These are phyloP conservation scores for Tachysurus vachellii DNA, from an alignment of 2,113 vertebrate species.

Conservation along the genomic window DNA sequence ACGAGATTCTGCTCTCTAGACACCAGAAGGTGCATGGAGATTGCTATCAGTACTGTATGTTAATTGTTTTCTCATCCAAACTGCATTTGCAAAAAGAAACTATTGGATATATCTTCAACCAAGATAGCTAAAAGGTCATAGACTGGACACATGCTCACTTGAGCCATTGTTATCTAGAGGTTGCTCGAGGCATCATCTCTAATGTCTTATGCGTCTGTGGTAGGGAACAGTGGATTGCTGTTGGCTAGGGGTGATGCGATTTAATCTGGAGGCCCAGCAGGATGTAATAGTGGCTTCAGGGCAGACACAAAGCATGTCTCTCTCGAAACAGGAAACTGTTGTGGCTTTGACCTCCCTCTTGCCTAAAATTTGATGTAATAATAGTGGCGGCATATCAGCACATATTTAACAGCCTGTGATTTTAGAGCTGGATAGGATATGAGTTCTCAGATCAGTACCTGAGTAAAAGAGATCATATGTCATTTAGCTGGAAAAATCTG, in stretches of 20 bases:
- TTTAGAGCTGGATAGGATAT: slow-evolving; percentile 66
- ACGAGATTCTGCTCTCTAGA: too few species aligned
- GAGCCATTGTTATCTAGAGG: slow-evolving; percentile 68
- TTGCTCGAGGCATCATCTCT: slow-evolving; percentile 69
- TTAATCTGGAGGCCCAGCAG: slow-evolving; percentile 77
- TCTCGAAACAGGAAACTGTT: slow-evolving; percentile 78
- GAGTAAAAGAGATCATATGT: slow-evolving; percentile 41
- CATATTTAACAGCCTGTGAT: slow-evolving; percentile 73
- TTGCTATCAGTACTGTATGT: slow-evolving; percentile 53
- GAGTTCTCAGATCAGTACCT: slow-evolving; percentile 59
- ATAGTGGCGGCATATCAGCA: slow-evolving; percentile 77
- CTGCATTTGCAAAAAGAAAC: slow-evolving; percentile 58
- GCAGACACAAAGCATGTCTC: slow-evolving; percentile 73
- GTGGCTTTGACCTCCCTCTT: slow-evolving; percentile 73
- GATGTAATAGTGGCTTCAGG: slow-evolving; percentile 82
- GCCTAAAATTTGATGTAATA: slow-evolving; percentile 77
- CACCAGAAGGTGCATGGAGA: neutral
- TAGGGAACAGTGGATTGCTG: slow-evolving; percentile 74
- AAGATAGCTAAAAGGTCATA: slow-evolving; percentile 70
- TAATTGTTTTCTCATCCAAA: slow-evolving; percentile 56
- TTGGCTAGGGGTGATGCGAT: slow-evolving; percentile 79
- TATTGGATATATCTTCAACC: slow-evolving; percentile 59
- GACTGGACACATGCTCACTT: slow-evolving; percentile 72
- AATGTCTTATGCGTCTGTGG: slow-evolving; percentile 64
- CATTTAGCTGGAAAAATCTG: slow-evolving; percentile 32